These are phyloP conservation scores for Protosalanx chinensis DNA, from an alignment of 2,797 vertebrate species.

Conservation along the genomic window DNA sequence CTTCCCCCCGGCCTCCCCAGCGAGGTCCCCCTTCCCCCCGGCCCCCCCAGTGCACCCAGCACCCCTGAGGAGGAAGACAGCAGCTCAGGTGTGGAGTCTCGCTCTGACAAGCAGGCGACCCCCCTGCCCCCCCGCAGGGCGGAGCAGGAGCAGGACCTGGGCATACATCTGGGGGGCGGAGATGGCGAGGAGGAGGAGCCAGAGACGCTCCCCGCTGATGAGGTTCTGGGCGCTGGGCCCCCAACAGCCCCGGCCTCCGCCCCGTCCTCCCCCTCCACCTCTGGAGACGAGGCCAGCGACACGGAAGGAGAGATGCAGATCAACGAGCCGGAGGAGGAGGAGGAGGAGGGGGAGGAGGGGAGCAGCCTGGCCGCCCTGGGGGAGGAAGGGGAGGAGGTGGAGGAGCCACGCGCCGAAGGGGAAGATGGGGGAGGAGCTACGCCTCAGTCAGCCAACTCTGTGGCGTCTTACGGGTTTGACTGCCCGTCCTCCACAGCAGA, in stretches of 20 bases:
- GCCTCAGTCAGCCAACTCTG: constrained; percentile 78
- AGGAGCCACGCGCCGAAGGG: constrained; percentile 47
- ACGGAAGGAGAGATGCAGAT: constrained; percentile 79
- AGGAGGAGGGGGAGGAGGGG: constrained; percentile 71
- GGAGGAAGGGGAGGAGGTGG: constrained; percentile 72
- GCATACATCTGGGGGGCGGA: constrained; percentile 81
- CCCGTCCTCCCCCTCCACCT: constrained; percentile 75
- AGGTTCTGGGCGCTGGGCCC: constrained; percentile 74
- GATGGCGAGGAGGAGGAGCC: constrained; percentile 82
- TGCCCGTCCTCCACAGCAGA: constrained; percentile 78
- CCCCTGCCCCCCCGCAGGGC: constrained; percentile 62
- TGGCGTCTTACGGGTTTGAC: constrained; percentile 80
- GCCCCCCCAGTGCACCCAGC: constrained; percentile 83
- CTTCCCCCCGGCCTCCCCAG: constrained; percentile 61
- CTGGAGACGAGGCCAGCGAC: constrained; percentile 78
- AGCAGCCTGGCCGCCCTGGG: constrained; percentile 64
- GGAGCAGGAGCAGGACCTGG: constrained; percentile 80
- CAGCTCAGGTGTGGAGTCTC: constrained; percentile 85
- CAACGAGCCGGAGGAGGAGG: constrained; percentile 63
- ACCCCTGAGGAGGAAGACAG: constrained; percentile 90
- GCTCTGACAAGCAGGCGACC: constrained; percentile 76
- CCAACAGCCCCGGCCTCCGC: constrained; percentile 75
- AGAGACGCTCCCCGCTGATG: constrained; percentile 79
- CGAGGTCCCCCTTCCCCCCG: constrained; percentile 52
- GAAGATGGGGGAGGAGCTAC: constrained; percentile 73